Percentiles rank a stretch among this genome's conserved stretches.
phyloP scores from a whole-genome alignment of 1,140 invertebrate species.

The Zophobas morio region DNA sequence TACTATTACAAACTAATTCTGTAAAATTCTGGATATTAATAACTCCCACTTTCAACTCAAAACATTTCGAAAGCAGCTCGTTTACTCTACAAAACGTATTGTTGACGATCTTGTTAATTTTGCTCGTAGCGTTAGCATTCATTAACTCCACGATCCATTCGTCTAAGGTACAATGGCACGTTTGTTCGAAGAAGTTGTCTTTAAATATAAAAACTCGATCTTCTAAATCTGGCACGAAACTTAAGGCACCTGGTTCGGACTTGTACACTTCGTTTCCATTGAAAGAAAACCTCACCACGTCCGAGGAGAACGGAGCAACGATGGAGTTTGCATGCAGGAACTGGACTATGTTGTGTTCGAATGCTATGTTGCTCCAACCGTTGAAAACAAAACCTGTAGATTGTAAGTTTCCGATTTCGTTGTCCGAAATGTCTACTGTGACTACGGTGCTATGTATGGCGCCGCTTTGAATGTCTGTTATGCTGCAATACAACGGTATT shows the following conservation, averaged over 20 bases:
- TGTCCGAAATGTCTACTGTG: constrained; percentile 73
- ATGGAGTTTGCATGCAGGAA: constrained; percentile 73
- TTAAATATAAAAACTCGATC: constrained; percentile 70
- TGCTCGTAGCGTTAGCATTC: constrained; percentile 62
- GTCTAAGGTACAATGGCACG: constrained; percentile 75
- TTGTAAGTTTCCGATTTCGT: constrained; percentile 73
- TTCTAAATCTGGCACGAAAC: constrained; percentile 72
- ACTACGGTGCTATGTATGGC: constrained; percentile 77
- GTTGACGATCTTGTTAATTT: constrained; percentile 68
- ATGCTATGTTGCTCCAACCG: constrained; percentile 75
- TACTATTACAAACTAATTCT: constrained; percentile 72
- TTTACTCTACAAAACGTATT: constrained; percentile 77
- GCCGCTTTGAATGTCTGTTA: constrained; percentile 73
- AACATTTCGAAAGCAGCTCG: constrained; percentile 73
- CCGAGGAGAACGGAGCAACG: constrained; percentile 61
- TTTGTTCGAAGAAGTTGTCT: constrained; percentile 75
- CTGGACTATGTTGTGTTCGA: constrained; percentile 77
- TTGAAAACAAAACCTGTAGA: constrained; percentile 72
- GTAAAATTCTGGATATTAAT: constrained; percentile 76
- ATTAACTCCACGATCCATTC: constrained; percentile 71
- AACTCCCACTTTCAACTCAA: constrained; percentile 75
- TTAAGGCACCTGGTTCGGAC: constrained; percentile 70
- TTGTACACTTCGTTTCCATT: constrained; percentile 75
- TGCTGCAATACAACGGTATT: constrained; percentile 67
- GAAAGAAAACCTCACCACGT: constrained; percentile 73